A percentile compares a stretch with the other conserved stretches of the same genome.
Evolutionary conservation across 2,113 vertebrate species (phyloP).

Genomic region (Poeciliopsis turrubarensis): DNA sequence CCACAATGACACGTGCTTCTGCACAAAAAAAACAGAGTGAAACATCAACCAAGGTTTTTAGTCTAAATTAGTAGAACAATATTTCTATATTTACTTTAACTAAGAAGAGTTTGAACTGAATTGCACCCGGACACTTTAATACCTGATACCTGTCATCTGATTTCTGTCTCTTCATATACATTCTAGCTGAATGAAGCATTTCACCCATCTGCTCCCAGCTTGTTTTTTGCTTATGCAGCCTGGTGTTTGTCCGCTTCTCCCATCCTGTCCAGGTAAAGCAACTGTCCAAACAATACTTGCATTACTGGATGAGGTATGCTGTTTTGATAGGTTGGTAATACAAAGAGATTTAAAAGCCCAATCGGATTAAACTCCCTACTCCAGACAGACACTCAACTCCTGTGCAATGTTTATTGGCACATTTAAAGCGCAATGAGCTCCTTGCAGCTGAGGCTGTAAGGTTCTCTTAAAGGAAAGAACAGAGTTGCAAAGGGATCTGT

Average conservation of each 20-base stretch:
- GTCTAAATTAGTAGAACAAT: not conserved
- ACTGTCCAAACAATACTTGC: constrained; percentile 67
- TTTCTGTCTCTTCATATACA: constrained; percentile 12
- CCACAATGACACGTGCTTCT: not conserved
- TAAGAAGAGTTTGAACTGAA: not conserved
- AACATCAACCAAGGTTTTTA: not conserved
- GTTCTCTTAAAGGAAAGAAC: not conserved
- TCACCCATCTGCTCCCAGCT: constrained; percentile 25
- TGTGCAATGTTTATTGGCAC: not conserved
- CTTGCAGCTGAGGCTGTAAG: not conserved
- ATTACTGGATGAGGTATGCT: constrained; percentile 44
- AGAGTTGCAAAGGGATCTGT: not conserved
- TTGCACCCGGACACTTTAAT: not conserved
- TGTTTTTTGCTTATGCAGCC: constrained; percentile 54
- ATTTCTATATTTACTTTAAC: not conserved
- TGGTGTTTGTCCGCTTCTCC: constrained; percentile 50
- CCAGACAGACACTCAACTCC: constrained; percentile 7
- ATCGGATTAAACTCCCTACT: constrained; percentile 27
- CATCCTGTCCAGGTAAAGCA: constrained; percentile 64
- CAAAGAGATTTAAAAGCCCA: constrained; percentile 38
- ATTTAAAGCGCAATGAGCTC: not conserved
- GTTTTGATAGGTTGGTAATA: constrained; percentile 45
- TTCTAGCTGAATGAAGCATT: constrained; percentile 20
- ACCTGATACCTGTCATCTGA: not conserved
- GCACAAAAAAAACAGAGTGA: not conserved